Base-by-base conservation (phyloP, 2,888 invertebrate genomes). In the Pandemis cinnamomeana region DNA sequence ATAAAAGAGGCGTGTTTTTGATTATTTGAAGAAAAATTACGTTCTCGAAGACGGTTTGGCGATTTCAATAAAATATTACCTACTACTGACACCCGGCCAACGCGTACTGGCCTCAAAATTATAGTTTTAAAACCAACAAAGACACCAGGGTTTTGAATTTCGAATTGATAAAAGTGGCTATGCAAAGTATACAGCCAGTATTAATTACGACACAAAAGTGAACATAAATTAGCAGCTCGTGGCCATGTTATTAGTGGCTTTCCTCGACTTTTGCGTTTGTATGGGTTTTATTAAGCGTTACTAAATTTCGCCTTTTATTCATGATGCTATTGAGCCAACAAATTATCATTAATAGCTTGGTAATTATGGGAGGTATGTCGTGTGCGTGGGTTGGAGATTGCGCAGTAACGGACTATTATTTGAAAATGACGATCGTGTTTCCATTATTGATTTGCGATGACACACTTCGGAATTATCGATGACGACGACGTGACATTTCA, bases 201-300 rank as follows among this genome's bases (percentile, higher is more conserved):
- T 84, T 90, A 89, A 90, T 90, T 88, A 86, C 79, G 80, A 73
- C 79, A 82, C 82, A 84, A 84, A 84, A 83, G 82, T 80, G 76
- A 83, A 87, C 85, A 84, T 82, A 81, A 87, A 88, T 91, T 89
- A 90, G 85, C 90, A 88, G 86, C 85, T 89, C 84, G 79, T 79
- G 82, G 80, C 80, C 83, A 80, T 88, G 81, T 86, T 84, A 89
- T 91, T 91, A 89, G 76, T 80, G 81, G 80, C 82, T 85, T 87
- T 84, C 82, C 82, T 85, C 84, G 76, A 80, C 77, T 78, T 80
- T 80, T 82, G 79, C 83, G 80, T 87, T 81, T 88, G 83, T 88
- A 83, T 80, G 78, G 66, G 61, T 74, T 74, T 74, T 74, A 74
- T 71, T 62, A 74, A 74, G 74, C 71, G 74, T 74, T 74, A 71